Evolutionary conservation across 2,888 invertebrate genomes (phyloP).

Genomic region (Chloroclysta siterata): DNA sequence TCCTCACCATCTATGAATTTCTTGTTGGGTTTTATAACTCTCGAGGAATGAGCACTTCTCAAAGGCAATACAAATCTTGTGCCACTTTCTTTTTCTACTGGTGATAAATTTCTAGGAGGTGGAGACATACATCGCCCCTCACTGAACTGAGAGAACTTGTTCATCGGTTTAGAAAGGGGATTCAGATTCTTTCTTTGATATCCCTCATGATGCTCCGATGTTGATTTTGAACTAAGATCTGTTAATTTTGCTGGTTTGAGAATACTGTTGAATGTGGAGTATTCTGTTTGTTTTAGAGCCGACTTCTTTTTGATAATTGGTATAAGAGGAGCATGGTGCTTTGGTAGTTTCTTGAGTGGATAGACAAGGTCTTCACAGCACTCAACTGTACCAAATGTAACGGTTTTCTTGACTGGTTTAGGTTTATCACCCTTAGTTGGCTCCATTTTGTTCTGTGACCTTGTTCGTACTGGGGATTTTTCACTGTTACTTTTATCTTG

Average conservation of each 20-base stretch:
- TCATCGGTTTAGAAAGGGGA: slow-evolving; percentile 77
- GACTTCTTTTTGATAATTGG: slow-evolving; percentile 88
- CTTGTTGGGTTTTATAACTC: slow-evolving; percentile 95
- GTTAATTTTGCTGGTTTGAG: slow-evolving; percentile 87
- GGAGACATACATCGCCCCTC: slow-evolving; percentile 78
- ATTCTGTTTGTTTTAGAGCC: slow-evolving; percentile 82
- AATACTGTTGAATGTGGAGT: slow-evolving; percentile 85
- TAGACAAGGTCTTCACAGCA: slow-evolving; percentile 86
- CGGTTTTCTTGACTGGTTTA: slow-evolving; percentile 86
- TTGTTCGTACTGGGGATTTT: slow-evolving; percentile 77
- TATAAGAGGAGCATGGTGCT: slow-evolving; percentile 85
- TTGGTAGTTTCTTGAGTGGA: slow-evolving; percentile 84
- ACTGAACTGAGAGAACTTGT: slow-evolving; percentile 78
- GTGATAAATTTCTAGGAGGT: slow-evolving; percentile 73
- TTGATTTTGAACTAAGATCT: slow-evolving; percentile 85
- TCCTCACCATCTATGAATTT: slow-evolving; percentile 90
- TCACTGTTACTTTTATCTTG: slow-evolving; percentile 59
- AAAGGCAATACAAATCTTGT: slow-evolving; percentile 91
- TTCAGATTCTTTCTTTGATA: slow-evolving; percentile 78
- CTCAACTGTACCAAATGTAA: slow-evolving; percentile 87
- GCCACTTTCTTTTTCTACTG: slow-evolving; percentile 67
- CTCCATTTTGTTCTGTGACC: slow-evolving; percentile 83
- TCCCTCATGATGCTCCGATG: slow-evolving; percentile 78
- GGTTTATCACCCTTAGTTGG: slow-evolving; percentile 71
- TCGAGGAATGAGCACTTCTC: slow-evolving; percentile 92